Evolutionary conservation across 2,797 vertebrate species (phyloP), one percentile per base, ranked within the genome.

Genomic region (Passerculus sandwichensis): DNA sequence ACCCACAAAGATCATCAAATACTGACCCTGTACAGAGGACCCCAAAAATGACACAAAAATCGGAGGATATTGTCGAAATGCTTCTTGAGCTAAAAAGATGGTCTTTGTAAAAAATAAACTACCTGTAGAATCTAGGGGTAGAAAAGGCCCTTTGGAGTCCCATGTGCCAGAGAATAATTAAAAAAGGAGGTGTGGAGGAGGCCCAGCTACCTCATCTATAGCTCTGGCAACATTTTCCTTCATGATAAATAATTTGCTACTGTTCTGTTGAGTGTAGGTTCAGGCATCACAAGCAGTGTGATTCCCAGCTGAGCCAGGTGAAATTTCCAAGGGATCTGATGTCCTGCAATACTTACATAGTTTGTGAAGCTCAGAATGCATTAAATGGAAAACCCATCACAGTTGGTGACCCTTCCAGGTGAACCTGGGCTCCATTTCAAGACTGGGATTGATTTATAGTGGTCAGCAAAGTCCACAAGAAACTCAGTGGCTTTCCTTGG

Each of bases 331-430:
- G 18, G 30, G 23, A 3, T 85, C 45, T 61, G 51, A 65, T 44
- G 30, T 90, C 56, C 44, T 85, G 42, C 40, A 79, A 48, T 26
- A 53, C 40, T 85, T 67, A 21, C 6, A 60, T 14, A 34, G 45
- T 38, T 53, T 80, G 60, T 80, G 72, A 87, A 77, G 19, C 64
- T 79, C 57, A 22, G 20, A 85, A 75, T 12, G 26, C 53, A 61
- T 92, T 89, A 94, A 91, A 74, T 42, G 20, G 61, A 89, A 96
- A 94, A 56, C 57, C 53, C 25, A 54, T 45, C 38, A 27, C 76
- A 32, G 54, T 26, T 57, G 38, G 79, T 83, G 85, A 93, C 50
- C 54, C 69, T 91, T 88, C 17, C 85, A 92, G 73, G 79, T 85
- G 89, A 94, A 94, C 38, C 54, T 48, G 73, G 85, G 66, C 82